Base-by-base conservation (phyloP, 2,113 vertebrate species). In the Gallinago undulata region DNA sequence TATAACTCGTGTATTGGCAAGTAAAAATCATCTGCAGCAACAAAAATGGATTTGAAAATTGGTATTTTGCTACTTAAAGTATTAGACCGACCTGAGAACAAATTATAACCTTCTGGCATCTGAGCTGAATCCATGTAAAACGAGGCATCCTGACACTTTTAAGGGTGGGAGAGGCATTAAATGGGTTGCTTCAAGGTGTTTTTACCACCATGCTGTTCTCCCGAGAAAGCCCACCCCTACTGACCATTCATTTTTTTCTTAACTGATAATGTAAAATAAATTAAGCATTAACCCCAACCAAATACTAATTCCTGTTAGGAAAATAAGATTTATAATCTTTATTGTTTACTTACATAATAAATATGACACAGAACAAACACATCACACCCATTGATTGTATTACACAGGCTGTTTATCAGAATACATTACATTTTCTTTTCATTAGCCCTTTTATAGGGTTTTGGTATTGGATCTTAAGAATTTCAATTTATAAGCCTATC, bases 341-440 rank as follows among this genome's bases (percentile, higher is more conserved):
- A 73, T 97, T 94, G 69, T 93, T 97, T 93, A 96, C 81, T 91
- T 70, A 97, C 63, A 94, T 60, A 97, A 97, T 96, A 95, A 96
- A 94, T 86, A 96, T 51, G 67, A 95, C 87, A 95, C 95, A 95
- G 63, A 96, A 95, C 93, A 96, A 94, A 97, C 95, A 79, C 50
- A 92, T 91, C 92, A 96, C 84, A 94, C 45, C 63, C 96, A 95
- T 69, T 78, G 67, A 96, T 76, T 94, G 94, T 57, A 96, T 95
- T 94, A 94, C 33, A 97, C 37, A 97, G 91, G 90, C 68, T 94
- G 91, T 90, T 75, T 68, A 95, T 92, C 91, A 92, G 91, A 95
- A 96, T 64, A 96, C 93, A 90, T 90, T 48, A 95, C 33, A 62
- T 45, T 90, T 91, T 89, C 76, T 96, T 94, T 91, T 81, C 41